phyloP scores from a whole-genome alignment of 2,797 vertebrate genomes.

The Cryptoblepharus egeriae region DNA sequence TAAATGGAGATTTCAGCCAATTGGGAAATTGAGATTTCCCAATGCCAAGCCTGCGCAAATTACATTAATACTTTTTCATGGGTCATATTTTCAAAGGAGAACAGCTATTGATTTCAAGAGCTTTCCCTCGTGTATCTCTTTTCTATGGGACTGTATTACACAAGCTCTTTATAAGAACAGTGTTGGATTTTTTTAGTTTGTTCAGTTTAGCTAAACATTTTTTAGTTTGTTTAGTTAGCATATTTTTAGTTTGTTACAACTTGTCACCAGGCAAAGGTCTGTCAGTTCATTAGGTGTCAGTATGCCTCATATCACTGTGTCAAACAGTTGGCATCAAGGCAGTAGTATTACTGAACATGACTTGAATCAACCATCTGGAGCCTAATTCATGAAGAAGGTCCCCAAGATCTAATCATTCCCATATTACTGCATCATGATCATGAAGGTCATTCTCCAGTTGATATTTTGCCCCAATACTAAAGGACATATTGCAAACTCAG shows the following conservation, averaged over 20 bases:
- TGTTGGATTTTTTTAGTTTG: slow-evolving; percentile 1
- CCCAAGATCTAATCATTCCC: not conserved
- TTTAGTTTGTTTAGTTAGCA: too few species aligned
- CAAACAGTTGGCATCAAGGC: not conserved
- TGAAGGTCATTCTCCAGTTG: slow-evolving; percentile 9
- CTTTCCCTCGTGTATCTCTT: accelerated
- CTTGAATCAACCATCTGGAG: not conserved
- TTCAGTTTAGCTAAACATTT: too few species aligned
- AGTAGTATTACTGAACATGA: slow-evolving; percentile 20
- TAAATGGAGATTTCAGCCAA: too few species aligned
- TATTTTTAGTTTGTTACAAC: not conserved
- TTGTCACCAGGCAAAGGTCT: not conserved
- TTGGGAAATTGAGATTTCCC: too few species aligned
- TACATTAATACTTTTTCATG: too few species aligned
- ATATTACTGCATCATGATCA: not conserved
- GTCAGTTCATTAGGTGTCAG: slow-evolving; percentile 18
- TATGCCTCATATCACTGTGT: not conserved
- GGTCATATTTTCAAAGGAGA: too few species aligned
- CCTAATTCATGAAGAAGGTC: slow-evolving; percentile 20
- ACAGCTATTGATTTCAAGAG: not conserved
- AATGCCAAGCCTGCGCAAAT: too few species aligned
- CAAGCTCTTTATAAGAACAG: not conserved
- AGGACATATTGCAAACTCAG: not conserved
- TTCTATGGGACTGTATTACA: not conserved
- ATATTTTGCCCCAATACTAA: not conserved